Base-by-base conservation (phyloP, 2,888 invertebrate genomes). In the Xestia sexstrigata region DNA sequence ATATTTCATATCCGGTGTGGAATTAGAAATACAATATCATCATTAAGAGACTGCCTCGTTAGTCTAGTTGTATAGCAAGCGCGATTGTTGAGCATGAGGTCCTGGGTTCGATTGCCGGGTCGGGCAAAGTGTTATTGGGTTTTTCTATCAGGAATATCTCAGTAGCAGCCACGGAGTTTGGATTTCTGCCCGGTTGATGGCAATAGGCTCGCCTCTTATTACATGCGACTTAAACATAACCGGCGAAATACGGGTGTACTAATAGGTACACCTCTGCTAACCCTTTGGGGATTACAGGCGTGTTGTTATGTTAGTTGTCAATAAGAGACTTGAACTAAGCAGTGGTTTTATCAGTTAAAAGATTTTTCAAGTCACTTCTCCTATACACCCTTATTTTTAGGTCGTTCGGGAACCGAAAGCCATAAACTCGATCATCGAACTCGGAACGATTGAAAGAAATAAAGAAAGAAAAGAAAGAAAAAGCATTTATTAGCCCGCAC, bases 1-100 rank as follows among this genome's bases (percentile, higher is more conserved):
- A 74, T 62, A 74, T 69, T 66, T 49, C 30, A 49, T 63, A n/a
- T 72, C 47, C 81, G 55, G 35, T 13, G 49, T n/a, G 30, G 52
- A 47, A 30, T 62, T 47, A 47, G n/a, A 68, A 55, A 67, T 52
- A 63, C 1, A 62, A 82, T 49, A 52, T 45, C 23, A 39, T 52
- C 26, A 67, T 35, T 9, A 26, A 42, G 15, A 58, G 17, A 30
- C 17, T 60, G 17, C 26, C 0, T 17, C 58, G 58, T 15, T 17
- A 17, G 26, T 58, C 26, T 26, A 26, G 26, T n/a, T 13, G 26
- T 26, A n/a, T n/a, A 58, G 13, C 55, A 13, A 58, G 13, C n/a
- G 55, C 26, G 6, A 58, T 6, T 58, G 13, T 6, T 26, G 58
- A 58, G 15, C 2, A 26, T 7, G 26, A 58, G 26, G 26, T 7